Base-by-base conservation (phyloP, 2,113 vertebrate genomes). In the Tyrannus savana region DNA sequence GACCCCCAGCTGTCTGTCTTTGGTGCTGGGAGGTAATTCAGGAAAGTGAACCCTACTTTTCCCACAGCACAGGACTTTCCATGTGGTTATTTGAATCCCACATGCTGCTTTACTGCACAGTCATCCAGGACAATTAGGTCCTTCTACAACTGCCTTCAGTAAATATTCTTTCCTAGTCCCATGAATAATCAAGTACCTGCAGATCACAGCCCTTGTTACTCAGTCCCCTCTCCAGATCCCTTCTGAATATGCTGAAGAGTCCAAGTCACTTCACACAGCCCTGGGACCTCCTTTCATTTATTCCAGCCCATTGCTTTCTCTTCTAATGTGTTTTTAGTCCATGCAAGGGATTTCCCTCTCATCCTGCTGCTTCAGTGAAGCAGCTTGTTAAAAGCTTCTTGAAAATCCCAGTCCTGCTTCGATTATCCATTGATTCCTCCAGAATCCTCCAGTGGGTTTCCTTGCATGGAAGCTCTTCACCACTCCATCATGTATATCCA, bases 271-370 rank as follows among this genome's bases (percentile, higher is more conserved):
- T 72, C 56, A 71, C 67, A 67, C 56, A 94, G 89, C 86, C 63
- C 60, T 87, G 86, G 86, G 74, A 84, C 41, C 16, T 89, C 53
- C 58, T 68, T 91, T 78, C 69, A 74, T 82, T 90, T 87, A 90
- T 94, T 92, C 93, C 86, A 75, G 74, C 52, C 64, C 78, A 39
- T 67, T 82, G 78, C 75, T 92, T 69, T 79, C 37, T 52, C 60
- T 67, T 62, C 44, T 92, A 88, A 95, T 74, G 86, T 78, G 89
- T 42, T 94, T 92, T 92, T 14, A 71, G 83, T 37, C 89, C 71
- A 53, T 71, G 42, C n/a, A 66, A 71, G 50, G 83, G 91, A 90
- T 94, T 94, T 95, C 83, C 66, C 52, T 81, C 69, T 91, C 74
- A 71, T 88, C 69, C 83, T 55, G 21, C 33, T 87, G 85, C 78